Percentiles rank a stretch among this genome's conserved stretches.
These are phyloP conservation scores for Corythornis vintsioides DNA, from an alignment of 2,113 vertebrate species.

Conservation along the genomic window DNA sequence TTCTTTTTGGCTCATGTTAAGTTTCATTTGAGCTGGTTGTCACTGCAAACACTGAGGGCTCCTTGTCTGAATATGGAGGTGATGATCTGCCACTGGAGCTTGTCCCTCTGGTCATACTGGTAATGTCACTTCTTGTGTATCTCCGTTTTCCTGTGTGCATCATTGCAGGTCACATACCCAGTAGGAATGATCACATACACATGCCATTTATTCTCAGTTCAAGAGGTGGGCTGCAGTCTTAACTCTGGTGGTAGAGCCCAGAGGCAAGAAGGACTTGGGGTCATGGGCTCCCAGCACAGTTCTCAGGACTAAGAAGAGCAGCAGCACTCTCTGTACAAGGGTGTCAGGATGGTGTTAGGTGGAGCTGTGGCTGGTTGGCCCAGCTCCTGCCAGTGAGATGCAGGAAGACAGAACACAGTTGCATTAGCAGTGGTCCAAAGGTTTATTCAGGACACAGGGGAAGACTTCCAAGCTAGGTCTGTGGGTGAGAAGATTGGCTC, in stretches of 20 bases:
- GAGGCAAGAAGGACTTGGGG: background rate
- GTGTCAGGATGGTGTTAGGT: rapidly evolving
- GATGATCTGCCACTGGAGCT: background rate
- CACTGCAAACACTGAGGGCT: background rate
- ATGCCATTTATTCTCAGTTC: background rate
- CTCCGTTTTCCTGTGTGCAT: background rate
- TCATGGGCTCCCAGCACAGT: background rate
- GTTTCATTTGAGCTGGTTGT: background rate
- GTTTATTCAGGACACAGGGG: background rate
- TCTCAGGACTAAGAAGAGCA: background rate
- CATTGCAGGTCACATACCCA: background rate
- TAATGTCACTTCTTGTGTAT: background rate
- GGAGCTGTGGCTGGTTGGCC: background rate
- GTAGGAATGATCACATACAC: background rate
- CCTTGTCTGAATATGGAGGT: background rate
- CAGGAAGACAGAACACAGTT: background rate
- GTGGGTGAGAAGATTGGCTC: background rate
- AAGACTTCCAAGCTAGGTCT: background rate
- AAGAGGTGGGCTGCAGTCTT: background rate
- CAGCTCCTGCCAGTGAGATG: background rate
- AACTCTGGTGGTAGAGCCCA: background rate
- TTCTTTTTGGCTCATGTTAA: background rate
- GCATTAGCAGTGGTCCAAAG: background rate
- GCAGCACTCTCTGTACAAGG: background rate
- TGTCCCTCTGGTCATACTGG: background rate